These are phyloP conservation scores for Calypte anna DNA, from an alignment of 2,113 vertebrate species.

Conservation along the genomic window DNA sequence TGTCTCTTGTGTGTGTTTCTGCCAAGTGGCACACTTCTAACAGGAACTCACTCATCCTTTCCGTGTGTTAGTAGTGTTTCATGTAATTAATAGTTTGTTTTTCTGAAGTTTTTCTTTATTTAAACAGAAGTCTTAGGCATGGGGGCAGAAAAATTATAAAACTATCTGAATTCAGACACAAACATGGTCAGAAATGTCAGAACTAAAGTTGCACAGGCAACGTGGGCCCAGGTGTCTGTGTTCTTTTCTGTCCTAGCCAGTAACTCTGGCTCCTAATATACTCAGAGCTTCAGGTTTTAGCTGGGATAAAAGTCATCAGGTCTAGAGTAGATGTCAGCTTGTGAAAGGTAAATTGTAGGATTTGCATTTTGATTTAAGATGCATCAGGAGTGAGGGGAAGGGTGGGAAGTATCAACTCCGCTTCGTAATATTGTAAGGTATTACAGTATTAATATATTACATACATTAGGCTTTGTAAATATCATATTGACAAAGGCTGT, in stretches of 20 bases:
- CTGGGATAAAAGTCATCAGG: not conserved
- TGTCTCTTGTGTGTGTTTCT: not conserved
- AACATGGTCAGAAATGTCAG: not conserved
- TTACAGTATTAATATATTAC: too few relatives aligned
- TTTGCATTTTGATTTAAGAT: not conserved
- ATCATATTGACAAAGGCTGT: not conserved
- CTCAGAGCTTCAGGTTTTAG: not conserved
- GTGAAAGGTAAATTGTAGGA: not conserved
- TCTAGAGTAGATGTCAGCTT: not conserved
- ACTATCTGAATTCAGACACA: not conserved
- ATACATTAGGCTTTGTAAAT: not conserved
- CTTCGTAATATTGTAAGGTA: not conserved
- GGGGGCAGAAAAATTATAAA: not conserved
- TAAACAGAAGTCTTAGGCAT: not conserved
- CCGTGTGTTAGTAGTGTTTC: not conserved
- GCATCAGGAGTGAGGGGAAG: not conserved
- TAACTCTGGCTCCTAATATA: not conserved
- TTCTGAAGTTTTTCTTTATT: not conserved
- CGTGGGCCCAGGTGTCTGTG: not conserved
- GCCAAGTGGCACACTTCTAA: not conserved
- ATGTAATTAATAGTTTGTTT: not conserved
- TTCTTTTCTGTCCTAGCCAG: not conserved
- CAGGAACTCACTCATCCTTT: not conserved
- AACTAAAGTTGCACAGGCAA: not conserved
- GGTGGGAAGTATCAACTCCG: not conserved